Evolutionary conservation across 2,797 vertebrate genomes (phyloP).

Genomic region (Xenopus petersii): DNA sequence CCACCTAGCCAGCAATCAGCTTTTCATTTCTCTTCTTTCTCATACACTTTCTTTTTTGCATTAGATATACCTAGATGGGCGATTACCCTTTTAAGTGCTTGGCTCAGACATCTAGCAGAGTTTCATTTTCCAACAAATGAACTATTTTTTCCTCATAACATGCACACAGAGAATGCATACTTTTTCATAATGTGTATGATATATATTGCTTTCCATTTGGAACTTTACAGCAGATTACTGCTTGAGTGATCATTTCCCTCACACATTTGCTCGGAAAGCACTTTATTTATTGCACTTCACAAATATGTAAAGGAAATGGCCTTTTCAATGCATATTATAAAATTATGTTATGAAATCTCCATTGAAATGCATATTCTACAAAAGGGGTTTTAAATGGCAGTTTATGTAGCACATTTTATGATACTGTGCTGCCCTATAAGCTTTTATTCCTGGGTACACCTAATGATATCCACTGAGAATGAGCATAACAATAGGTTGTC

Average conservation of each 20-base stretch:
- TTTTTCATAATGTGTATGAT: slow-evolving; percentile 37
- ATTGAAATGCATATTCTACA: slow-evolving; percentile 17
- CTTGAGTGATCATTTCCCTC: slow-evolving; percentile 41
- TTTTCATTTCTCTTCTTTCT: neutral
- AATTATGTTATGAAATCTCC: slow-evolving; percentile 29
- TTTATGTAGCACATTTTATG: slow-evolving; percentile 8
- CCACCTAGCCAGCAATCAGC: neutral
- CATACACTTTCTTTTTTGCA: slow-evolving; percentile 10
- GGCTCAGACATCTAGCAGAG: slow-evolving; percentile 20
- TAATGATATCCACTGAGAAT: neutral
- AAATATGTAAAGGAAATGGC: slow-evolving; percentile 41
- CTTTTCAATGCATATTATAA: slow-evolving; percentile 34
- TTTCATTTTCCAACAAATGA: slow-evolving; percentile 47
- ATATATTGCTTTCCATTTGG: slow-evolving; percentile 44
- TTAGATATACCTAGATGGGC: slow-evolving; percentile 8
- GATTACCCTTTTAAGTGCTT: slow-evolving; percentile 39
- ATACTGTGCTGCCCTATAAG: neutral
- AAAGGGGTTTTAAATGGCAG: slow-evolving; percentile 7
- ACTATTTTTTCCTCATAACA: slow-evolving; percentile 45
- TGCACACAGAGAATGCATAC: slow-evolving; percentile 35
- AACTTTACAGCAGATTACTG: slow-evolving; percentile 46
- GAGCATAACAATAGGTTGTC: neutral
- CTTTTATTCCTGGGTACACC: too few species aligned
- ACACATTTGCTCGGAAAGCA: slow-evolving; percentile 41
- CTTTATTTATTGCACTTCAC: slow-evolving; percentile 33